Evolutionary conservation across 1,140 invertebrate species (phyloP).

Genomic region (Anagrus nilaparvatae): DNA sequence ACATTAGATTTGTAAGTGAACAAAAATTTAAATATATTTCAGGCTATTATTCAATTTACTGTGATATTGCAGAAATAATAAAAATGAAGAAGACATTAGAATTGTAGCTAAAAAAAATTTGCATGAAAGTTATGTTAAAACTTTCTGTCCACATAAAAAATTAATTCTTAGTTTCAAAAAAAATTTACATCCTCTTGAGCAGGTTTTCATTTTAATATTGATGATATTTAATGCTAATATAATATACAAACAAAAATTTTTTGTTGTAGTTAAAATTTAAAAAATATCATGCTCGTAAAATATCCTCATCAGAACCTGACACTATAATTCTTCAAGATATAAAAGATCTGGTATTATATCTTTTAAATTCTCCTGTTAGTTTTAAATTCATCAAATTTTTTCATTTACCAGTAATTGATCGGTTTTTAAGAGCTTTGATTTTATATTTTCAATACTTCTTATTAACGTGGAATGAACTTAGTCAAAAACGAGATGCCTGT

Average conservation of each 20-base stretch:
- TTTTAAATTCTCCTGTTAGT: slow-evolving; percentile 42
- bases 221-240: not conserved
- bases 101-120: slow-evolving; percentile 5
- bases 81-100: slow-evolving; percentile 20
- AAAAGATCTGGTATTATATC: slow-evolving; percentile 53
- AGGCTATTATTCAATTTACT: no score
- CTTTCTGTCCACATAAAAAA: slow-evolving; percentile 27
- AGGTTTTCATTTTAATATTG: slow-evolving; percentile 22
- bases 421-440: slow-evolving; percentile 50
- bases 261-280: slow-evolving; percentile 45
- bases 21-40: not conserved
- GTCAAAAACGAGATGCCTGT: slow-evolving; percentile 42
- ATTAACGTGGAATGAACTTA: slow-evolving; percentile 47
- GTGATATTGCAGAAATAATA: no score
- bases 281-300: slow-evolving; percentile 44
- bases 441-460: slow-evolving; percentile 52
- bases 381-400: slow-evolving; percentile 48
- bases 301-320: slow-evolving; percentile 41
- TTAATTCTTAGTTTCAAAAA: slow-evolving; percentile 29
- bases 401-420: slow-evolving; percentile 47
- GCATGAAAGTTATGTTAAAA: slow-evolving; percentile 10
- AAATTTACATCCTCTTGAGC: slow-evolving; percentile 24
- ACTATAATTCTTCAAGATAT: slow-evolving; percentile 52
- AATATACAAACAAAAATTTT: slow-evolving; percentile 4
- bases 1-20: slow-evolving; percentile 34